Evolutionary conservation across 2,113 vertebrate genomes (phyloP).

Genomic region (Pantherophis guttatus): DNA sequence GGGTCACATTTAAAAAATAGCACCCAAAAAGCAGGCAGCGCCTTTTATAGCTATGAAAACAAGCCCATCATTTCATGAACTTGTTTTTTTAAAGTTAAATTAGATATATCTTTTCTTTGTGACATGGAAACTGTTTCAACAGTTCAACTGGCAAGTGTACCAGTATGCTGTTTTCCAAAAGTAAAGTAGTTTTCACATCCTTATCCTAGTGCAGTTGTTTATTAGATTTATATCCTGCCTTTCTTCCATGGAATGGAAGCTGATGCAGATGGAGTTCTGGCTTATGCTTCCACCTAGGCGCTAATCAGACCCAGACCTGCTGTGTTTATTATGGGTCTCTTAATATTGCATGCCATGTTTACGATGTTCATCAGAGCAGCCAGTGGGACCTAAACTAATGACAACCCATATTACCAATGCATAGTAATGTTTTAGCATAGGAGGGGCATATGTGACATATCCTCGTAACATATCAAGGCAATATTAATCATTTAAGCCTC

Average conservation of each 20-base stretch:
- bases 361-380: background rate
- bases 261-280: background rate
- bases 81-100: background rate
- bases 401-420: background rate
- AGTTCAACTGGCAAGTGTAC: background rate
- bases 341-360: background rate
- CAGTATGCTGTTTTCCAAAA: background rate
- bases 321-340: background rate
- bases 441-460: background rate
- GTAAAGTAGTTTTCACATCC: background rate
- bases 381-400: background rate
- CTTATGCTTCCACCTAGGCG: background rate
- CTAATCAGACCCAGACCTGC: background rate
- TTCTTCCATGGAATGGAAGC: background rate
- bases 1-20: background rate
- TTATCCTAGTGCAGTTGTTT: background rate
- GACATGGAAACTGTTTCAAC: background rate
- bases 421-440: background rate
- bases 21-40: background rate
- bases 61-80: background rate
- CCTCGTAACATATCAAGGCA: conserved; percentile 3
- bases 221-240: background rate
- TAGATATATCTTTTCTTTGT: background rate
- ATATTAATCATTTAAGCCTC: background rate
- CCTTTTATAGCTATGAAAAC: background rate